These are phyloP conservation scores for Syngnathus typhle DNA, from an alignment of 2,113 vertebrate species.

Conservation along the genomic window DNA sequence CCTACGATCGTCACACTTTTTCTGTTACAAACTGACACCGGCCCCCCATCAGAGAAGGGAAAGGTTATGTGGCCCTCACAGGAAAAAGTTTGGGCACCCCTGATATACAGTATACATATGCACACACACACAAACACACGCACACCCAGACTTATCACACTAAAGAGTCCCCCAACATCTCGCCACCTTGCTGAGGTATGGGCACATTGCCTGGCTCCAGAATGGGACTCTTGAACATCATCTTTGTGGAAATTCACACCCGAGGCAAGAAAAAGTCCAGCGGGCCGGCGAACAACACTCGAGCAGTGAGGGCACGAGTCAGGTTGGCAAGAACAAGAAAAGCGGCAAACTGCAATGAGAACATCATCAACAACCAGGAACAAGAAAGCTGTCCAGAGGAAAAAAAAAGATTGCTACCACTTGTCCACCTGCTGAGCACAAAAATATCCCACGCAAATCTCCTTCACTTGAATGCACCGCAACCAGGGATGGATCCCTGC, in stretches of 20 bases:
- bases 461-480: neutral
- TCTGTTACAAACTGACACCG: too few relatives aligned
- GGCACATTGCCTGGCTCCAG: neutral
- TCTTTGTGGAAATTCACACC: neutral
- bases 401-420: neutral
- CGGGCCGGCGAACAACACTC: neutral
- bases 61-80: too few relatives aligned
- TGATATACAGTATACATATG: neutral
- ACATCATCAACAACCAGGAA: neutral
- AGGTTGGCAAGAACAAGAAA: neutral
- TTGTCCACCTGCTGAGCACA: too few relatives aligned
- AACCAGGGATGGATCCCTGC: neutral
- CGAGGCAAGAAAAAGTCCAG: neutral
- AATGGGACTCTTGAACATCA: neutral
- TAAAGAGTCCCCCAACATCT: too few relatives aligned
- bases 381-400: neutral
- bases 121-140: neutral
- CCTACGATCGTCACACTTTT: too few relatives aligned
- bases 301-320: neutral
- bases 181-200: too few relatives aligned
- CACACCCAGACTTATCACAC: neutral
- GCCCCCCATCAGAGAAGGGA: too few relatives aligned
- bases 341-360: neutral
- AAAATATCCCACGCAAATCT: neutral
- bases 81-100: too few relatives aligned